These are phyloP conservation scores for Dinothrombium tinctorium DNA, from an alignment of 1,140 invertebrate species.

Conservation along the genomic window DNA sequence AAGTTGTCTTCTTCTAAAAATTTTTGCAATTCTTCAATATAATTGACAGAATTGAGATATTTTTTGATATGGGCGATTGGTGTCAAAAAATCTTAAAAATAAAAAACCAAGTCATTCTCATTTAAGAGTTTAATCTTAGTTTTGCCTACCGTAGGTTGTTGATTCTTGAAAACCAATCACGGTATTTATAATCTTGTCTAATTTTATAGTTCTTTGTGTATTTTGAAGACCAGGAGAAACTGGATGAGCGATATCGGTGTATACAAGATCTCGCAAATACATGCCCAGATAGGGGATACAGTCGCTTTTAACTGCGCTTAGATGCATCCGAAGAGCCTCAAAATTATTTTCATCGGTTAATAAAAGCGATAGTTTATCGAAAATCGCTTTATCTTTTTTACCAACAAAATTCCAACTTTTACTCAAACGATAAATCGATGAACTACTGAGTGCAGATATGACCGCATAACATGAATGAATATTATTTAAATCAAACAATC, in stretches of 20 bases:
- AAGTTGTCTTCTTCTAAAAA: constrained; percentile 90
- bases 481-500: constrained; percentile 59
- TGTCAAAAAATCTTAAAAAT: too few species aligned
- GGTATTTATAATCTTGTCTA: constrained; percentile 65
- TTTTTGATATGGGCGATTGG: too few species aligned
- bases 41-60: constrained; percentile 65
- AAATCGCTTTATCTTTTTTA: constrained; percentile 60
- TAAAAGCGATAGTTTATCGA: constrained; percentile 62
- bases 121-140: too few species aligned
- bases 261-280: constrained; percentile 61
- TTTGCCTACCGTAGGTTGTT: too few species aligned
- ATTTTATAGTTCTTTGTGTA: constrained; percentile 41
- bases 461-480: constrained; percentile 79
- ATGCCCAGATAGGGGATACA: constrained; percentile 79
- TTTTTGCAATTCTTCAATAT: constrained; percentile 85
- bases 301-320: constrained; percentile 48
- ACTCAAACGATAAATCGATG: constrained; percentile 53
- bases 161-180: constrained; percentile 57
- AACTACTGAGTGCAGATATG: constrained; percentile 68
- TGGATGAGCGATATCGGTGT: constrained; percentile 80
- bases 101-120: too few species aligned
- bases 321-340: constrained; percentile 55
- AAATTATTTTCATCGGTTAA: constrained; percentile 76
- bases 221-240: constrained; percentile 60
- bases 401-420: constrained; percentile 38